Conservation (phyloP, 2,888 invertebrate species). For the Lissocephala sabroskyi region DNA sequence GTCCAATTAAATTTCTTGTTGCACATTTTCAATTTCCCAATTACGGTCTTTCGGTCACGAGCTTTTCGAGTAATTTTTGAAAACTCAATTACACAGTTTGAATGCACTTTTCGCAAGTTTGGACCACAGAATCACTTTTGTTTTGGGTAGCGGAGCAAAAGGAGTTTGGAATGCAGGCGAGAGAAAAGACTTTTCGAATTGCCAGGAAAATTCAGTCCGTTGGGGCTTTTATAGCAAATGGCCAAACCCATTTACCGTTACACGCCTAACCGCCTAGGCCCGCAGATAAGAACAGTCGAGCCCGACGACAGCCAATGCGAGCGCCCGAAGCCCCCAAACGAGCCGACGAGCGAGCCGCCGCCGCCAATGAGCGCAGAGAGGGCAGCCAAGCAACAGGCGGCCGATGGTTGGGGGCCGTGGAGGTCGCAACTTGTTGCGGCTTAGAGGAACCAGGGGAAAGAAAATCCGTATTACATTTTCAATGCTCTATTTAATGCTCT, state of each 20-base stretch:
- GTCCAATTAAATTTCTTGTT: conserved; percentile 42
- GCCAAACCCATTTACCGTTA: conserved; percentile 17
- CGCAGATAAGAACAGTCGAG: no score
- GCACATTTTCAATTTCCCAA: conserved; percentile 45
- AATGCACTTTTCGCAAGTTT: not conserved
- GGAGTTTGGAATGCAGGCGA: not conserved
- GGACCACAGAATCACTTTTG: not conserved
- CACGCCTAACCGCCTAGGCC: no score
- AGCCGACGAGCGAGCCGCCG: not conserved
- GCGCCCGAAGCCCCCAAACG: conserved; percentile 3
- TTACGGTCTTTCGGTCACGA: no score
- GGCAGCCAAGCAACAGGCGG: not conserved
- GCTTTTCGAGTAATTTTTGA: conserved; percentile 1
- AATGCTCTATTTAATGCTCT: no score
- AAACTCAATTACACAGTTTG: conserved; percentile 5
- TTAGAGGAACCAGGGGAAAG: not conserved
- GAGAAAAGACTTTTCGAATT: conserved; percentile 42
- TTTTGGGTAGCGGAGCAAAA: not conserved
- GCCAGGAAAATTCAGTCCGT: conserved; percentile 49
- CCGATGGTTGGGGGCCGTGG: not conserved
- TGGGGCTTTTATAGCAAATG: conserved; percentile 61
- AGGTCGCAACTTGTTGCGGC: not conserved
- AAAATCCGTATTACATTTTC: not conserved
- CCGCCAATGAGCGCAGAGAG: conserved; percentile 3
- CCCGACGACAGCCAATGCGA: not conserved